Evolutionary conservation across 2,797 vertebrate genomes (phyloP).

Genomic region (Centroberyx gerrardi): DNA sequence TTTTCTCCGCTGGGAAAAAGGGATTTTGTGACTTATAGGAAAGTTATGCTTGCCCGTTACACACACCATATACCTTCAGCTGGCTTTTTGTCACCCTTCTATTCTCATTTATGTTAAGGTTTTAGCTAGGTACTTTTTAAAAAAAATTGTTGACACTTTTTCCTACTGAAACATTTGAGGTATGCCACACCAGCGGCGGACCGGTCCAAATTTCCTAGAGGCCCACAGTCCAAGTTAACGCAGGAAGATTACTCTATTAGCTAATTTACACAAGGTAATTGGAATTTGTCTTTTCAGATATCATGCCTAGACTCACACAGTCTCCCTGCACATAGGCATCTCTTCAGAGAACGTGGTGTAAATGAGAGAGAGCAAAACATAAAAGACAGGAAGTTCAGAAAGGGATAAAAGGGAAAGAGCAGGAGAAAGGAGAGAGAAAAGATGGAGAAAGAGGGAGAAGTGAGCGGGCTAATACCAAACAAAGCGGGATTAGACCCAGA

Average conservation of each 20-base stretch:
- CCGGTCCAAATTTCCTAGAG: no score
- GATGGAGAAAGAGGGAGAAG: conserved; percentile 43
- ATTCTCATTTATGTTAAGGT: no score
- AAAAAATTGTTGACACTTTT: not conserved
- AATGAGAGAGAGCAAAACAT: conserved; percentile 19
- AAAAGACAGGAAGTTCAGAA: conserved; percentile 37
- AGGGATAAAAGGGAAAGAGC: conserved; percentile 47
- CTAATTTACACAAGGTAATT: not conserved
- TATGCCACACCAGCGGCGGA: no score
- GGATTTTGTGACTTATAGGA: no score
- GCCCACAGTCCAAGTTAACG: not conserved
- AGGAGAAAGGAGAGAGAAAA: conserved; percentile 39
- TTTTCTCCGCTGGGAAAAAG: no score
- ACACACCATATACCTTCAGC: no score
- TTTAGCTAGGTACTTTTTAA: no score
- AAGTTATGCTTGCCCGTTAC: no score
- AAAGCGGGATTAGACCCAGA: conserved; percentile 81
- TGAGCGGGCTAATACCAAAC: conserved; percentile 72
- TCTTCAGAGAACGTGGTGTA: not conserved
- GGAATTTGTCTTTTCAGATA: no score
- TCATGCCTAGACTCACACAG: not conserved
- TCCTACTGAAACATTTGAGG: not conserved
- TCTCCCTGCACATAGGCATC: no score
- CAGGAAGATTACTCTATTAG: not conserved
- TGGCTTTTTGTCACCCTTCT: not conserved